Percentiles rank a stretch among this genome's conserved stretches.
phyloP scores from a whole-genome alignment of 1,140 invertebrate genomes.

The Atopsyche davidsoni region DNA sequence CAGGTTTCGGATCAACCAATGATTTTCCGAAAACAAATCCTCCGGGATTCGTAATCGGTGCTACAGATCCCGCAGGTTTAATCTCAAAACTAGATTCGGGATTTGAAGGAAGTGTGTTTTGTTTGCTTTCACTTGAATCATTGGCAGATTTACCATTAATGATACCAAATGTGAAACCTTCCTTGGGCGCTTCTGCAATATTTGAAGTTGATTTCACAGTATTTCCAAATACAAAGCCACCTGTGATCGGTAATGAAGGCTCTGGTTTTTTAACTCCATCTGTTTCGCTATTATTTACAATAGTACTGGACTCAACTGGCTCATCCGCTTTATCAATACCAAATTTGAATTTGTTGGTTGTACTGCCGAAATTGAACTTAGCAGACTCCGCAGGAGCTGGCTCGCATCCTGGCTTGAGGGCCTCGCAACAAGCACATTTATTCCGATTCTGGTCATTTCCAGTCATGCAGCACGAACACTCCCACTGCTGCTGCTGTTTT shows the following conservation, averaged over 20 bases:
- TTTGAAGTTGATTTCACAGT: conserved; percentile 2
- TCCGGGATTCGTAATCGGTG: neutral
- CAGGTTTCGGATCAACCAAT: too few species aligned
- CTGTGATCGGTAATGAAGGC: conserved; percentile 2
- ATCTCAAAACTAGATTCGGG: conserved; percentile 10
- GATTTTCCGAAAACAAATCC: too few species aligned
- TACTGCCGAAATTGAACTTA: conserved; percentile 22
- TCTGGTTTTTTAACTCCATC: neutral
- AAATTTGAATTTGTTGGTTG: conserved; percentile 19
- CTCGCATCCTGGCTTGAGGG: conserved; percentile 51
- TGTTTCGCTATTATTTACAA: neutral
- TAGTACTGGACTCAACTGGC: neutral
- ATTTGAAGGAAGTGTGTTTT: neutral
- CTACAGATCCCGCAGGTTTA: neutral
- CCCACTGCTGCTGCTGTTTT: conserved; percentile 51
- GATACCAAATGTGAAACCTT: conserved; percentile 20
- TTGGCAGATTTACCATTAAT: neutral
- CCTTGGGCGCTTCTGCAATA: neutral
- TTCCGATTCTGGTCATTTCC: conserved; percentile 50
- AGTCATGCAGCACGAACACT: conserved; percentile 61
- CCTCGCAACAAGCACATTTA: conserved; percentile 65
- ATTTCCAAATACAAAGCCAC: conserved; percentile 13
- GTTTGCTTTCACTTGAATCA: conserved; percentile 1
- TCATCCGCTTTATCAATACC: conserved; percentile 23
- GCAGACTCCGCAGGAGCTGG: conserved; percentile 15